phyloP scores from a whole-genome alignment of 2,797 vertebrate genomes.

The Tragelaphus oryx region DNA sequence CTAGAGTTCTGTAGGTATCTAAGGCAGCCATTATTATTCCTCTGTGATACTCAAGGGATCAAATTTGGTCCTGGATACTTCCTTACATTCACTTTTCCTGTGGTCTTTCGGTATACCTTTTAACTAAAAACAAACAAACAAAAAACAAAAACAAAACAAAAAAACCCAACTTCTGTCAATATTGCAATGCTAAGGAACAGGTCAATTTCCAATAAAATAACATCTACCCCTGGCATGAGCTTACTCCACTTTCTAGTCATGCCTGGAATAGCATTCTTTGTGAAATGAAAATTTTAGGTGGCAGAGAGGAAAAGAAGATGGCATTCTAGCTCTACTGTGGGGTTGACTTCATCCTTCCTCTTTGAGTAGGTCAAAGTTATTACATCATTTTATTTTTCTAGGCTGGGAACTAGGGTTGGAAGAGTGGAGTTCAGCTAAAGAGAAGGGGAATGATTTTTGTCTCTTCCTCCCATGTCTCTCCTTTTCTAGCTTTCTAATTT shows the following conservation, averaged over 20 bases:
- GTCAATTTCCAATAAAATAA: conserved; percentile 10
- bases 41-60: background rate
- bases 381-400: background rate
- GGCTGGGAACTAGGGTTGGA: background rate
- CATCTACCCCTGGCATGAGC: background rate
- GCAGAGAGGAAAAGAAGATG: conserved; percentile 18
- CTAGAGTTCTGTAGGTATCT: background rate
- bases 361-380: background rate
- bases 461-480: background rate
- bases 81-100: background rate
- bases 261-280: background rate
- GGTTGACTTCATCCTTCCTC: background rate
- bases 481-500: background rate
- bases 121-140: background rate
- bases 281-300: conserved; percentile 1
- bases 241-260: background rate
- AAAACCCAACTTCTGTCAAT: background rate
- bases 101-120: background rate
- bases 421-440: background rate
- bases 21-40: background rate
- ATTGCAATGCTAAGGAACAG: background rate
- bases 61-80: background rate
- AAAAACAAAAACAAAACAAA: background rate
- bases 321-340: background rate
- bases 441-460: background rate